Conservation (phyloP, 2,113 vertebrate genomes). For the Pungitius pungitius region DNA sequence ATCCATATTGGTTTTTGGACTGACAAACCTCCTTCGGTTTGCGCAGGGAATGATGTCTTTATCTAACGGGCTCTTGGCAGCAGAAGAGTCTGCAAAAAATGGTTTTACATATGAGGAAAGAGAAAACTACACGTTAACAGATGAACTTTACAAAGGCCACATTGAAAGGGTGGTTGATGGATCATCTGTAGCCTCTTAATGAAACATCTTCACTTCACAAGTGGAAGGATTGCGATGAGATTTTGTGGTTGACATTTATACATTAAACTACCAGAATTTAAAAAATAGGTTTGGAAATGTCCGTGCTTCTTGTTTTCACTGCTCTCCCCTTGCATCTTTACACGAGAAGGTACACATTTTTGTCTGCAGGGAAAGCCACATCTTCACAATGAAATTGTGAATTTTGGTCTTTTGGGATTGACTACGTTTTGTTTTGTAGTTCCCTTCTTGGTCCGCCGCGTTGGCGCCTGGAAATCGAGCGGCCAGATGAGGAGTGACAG, state of each 20-base stretch:
- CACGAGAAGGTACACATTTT: slow-evolving; percentile 5
- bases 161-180: no score
- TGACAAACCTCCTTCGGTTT: not conserved
- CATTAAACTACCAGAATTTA: not conserved
- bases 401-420: no score
- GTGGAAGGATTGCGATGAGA: not conserved
- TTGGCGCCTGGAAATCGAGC: not conserved
- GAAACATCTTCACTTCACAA: not conserved
- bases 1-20: not conserved
- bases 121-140: not conserved
- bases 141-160: not conserved
- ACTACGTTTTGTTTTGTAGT: no score
- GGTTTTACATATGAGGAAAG: not conserved
- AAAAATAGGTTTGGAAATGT: not conserved
- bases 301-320: not conserved
- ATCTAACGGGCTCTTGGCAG: not conserved
- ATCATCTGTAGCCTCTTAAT: not conserved
- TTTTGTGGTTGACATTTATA: not conserved
- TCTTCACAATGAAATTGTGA: no score
- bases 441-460: no score
- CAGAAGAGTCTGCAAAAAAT: not conserved
- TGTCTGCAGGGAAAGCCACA: not conserved
- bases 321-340: not conserved
- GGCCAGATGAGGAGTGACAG: slow-evolving; percentile 6
- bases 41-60: not conserved